phyloP scores from a whole-genome alignment of 64 coral and sea anemone species.

The Hydrozoanthus tunicans region DNA sequence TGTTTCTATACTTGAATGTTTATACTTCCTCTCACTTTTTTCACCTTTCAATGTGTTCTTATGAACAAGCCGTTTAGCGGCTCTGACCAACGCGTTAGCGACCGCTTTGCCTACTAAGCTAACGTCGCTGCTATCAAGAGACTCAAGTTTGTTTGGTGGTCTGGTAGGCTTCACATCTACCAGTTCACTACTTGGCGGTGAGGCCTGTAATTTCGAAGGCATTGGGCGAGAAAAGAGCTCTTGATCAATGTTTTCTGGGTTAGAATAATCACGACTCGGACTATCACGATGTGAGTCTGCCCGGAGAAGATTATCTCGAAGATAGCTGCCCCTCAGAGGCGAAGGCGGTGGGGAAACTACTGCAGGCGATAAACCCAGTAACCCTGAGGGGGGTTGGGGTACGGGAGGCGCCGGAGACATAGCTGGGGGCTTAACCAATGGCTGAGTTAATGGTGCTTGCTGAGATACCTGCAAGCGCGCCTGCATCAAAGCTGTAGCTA shows the following conservation, averaged over 20 bases:
- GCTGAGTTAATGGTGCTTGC: not conserved
- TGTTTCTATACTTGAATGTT: constrained; percentile 45
- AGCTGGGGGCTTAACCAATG: constrained; percentile 1
- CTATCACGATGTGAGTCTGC: not conserved
- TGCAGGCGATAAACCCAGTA: too few species aligned
- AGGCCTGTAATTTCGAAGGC: not conserved
- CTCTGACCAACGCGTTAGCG: constrained; percentile 28
- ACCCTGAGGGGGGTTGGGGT: not conserved
- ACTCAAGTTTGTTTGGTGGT: not conserved
- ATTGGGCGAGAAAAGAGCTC: not conserved
- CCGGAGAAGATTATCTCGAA: not conserved
- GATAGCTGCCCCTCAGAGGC: not conserved
- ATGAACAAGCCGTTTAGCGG: constrained; percentile 28
- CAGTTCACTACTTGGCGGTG: constrained; percentile 12
- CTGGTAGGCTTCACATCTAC: not conserved
- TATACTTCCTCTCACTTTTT: not conserved
- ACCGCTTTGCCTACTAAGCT: constrained; percentile 22
- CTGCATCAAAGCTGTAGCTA: constrained; percentile 35
- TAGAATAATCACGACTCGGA: not conserved
- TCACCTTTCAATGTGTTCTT: not conserved
- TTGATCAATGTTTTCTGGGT: not conserved
- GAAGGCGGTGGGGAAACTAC: not conserved
- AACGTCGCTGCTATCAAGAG: constrained; percentile 10
- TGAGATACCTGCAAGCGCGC: constrained; percentile 21
- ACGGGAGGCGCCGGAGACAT: constrained; percentile 8